Percentiles rank a stretch among this genome's conserved stretches.
These are phyloP conservation scores for Andrena flavipes DNA, from an alignment of 2,888 invertebrate species.

Conservation along the genomic window DNA sequence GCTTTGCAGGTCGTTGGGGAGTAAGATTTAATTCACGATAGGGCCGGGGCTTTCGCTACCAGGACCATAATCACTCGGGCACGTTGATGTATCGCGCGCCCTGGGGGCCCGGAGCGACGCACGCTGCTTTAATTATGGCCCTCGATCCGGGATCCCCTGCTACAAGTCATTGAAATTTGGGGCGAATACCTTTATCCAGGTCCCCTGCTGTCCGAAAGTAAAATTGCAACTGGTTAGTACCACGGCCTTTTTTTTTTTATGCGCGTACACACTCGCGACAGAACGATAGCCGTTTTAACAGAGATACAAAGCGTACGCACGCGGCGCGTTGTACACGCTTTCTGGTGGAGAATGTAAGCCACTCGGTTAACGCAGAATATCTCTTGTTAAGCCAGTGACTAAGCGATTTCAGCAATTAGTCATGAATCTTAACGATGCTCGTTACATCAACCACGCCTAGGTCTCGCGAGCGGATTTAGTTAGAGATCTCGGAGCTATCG, in stretches of 20 bases:
- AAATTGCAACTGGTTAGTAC: slow-evolving; percentile 26
- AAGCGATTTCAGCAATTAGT: slow-evolving; percentile 63
- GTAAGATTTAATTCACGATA: slow-evolving; percentile 79
- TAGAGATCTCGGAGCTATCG: slow-evolving; percentile 30
- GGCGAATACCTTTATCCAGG: slow-evolving; percentile 1
- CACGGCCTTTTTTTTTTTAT: too few relatives aligned
- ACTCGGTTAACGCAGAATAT: slow-evolving; percentile 61
- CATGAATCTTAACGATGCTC: slow-evolving; percentile 61
- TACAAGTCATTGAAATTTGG: slow-evolving; percentile 68
- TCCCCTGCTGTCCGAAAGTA: slow-evolving; percentile 29
- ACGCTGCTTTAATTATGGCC: slow-evolving; percentile 69
- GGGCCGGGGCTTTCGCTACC: slow-evolving; percentile 67
- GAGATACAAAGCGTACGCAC: slow-evolving; percentile 1
- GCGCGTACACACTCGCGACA: background rate
- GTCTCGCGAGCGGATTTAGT: slow-evolving; percentile 17
- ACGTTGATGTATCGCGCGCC: slow-evolving; percentile 70
- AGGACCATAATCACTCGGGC: slow-evolving; percentile 71
- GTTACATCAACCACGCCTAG: slow-evolving; percentile 56
- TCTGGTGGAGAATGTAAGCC: slow-evolving; percentile 52
- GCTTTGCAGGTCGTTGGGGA: slow-evolving; percentile 60
- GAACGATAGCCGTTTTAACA: background rate
- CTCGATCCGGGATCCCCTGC: slow-evolving; percentile 41
- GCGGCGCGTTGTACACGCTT: slow-evolving; percentile 29
- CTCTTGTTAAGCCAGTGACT: slow-evolving; percentile 58
- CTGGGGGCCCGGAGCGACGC: slow-evolving; percentile 40